phyloP scores from a whole-genome alignment of 2,113 vertebrate species.

The Craseonycteris thonglongyai region DNA sequence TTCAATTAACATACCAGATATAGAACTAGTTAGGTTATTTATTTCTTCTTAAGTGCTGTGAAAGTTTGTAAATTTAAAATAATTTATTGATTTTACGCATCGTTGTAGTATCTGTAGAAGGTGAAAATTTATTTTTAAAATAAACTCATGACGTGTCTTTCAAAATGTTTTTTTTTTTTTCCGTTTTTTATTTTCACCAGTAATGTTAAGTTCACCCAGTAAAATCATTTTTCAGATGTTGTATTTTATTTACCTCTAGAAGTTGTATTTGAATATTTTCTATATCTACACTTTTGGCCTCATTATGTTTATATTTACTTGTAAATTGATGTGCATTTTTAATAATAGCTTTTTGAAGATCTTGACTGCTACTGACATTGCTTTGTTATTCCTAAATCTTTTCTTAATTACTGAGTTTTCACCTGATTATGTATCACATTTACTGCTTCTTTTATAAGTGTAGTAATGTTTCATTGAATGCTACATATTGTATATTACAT shows the following conservation, averaged over 20 bases:
- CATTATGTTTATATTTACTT: not conserved
- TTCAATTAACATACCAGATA: not conserved
- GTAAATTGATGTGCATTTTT: not conserved
- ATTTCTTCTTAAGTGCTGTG: not conserved
- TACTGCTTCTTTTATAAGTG: not conserved
- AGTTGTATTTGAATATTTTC: not conserved
- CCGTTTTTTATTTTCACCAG: not conserved
- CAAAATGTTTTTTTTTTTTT: not conserved
- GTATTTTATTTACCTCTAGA: not conserved
- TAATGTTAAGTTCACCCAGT: not conserved
- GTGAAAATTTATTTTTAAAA: not conserved
- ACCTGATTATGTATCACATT: not conserved
- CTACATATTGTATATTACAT: not conserved
- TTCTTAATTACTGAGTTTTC: not conserved
- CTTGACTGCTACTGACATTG: not conserved
- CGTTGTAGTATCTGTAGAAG: not conserved
- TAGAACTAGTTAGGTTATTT: not conserved
- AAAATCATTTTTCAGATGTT: not conserved
- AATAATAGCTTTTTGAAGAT: not conserved
- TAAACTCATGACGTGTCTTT: not conserved
- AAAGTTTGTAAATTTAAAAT: not conserved
- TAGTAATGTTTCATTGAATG: not conserved
- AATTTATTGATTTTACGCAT: not conserved
- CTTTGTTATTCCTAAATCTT: not conserved
- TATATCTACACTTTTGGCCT: not conserved